phyloP scores from a whole-genome alignment of 2,888 invertebrate genomes.

The Lasius platythorax region DNA sequence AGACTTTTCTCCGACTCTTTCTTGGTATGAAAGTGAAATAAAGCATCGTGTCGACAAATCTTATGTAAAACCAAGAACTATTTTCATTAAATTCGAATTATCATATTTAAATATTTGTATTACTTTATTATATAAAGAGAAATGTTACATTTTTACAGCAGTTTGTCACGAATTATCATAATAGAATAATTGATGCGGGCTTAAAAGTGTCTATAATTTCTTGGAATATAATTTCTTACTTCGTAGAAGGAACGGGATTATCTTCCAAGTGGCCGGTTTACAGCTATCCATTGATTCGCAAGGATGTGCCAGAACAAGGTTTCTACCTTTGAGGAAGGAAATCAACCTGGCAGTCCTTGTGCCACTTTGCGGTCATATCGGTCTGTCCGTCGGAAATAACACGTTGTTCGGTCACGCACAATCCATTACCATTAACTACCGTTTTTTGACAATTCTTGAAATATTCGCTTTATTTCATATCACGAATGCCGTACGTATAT shows the following conservation, averaged over 20 bases:
- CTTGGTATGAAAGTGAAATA: background rate
- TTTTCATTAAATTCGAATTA: background rate
- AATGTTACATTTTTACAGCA: background rate
- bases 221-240: background rate
- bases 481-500: background rate
- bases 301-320: slow-evolving; percentile 71
- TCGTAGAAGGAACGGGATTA: background rate
- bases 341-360: slow-evolving; percentile 53
- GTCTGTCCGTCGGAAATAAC: slow-evolving; percentile 21
- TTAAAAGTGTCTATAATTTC: background rate
- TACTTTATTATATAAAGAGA: background rate
- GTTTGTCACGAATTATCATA: background rate
- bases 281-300: slow-evolving; percentile 61
- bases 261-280: background rate
- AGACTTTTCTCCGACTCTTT: background rate
- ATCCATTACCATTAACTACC: slow-evolving; percentile 17
- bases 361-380: slow-evolving; percentile 44
- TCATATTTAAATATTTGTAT: background rate
- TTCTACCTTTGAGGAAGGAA: slow-evolving; percentile 52
- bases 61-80: background rate
- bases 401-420: slow-evolving; percentile 18
- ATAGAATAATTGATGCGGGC: background rate
- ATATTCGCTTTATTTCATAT: background rate
- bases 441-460: background rate
- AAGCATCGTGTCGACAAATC: no score